Conservation (phyloP, 2,888 invertebrate genomes). For the Invenusta paracnida region DNA sequence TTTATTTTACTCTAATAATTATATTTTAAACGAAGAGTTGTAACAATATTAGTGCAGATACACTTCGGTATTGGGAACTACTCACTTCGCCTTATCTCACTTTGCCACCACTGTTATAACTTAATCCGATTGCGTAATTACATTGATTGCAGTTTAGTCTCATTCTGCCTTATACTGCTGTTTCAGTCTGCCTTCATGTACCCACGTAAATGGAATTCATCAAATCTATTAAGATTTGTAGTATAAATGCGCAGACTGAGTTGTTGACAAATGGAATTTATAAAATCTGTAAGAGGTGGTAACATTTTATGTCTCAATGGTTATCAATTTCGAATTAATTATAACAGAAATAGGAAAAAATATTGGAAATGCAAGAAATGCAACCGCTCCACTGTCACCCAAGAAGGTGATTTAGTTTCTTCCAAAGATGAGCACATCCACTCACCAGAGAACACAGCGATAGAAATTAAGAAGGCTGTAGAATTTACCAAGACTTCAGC, state of each 20-base stretch:
- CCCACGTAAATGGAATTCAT: neutral
- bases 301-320: neutral
- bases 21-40: too few species aligned
- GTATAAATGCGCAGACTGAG: neutral
- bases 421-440: neutral
- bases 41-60: too few species aligned
- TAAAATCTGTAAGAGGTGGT: neutral
- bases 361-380: neutral
- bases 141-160: neutral
- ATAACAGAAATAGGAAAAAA: neutral
- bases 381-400: neutral
- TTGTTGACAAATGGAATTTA: neutral
- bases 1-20: too few species aligned
- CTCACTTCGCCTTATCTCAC: neutral
- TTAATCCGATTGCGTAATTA: neutral
- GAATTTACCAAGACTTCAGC: neutral
- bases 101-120: neutral
- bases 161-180: neutral
- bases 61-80: too few species aligned
- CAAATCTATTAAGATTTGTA: neutral
- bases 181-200: neutral
- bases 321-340: neutral
- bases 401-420: constrained; percentile 22
- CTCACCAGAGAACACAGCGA: neutral
- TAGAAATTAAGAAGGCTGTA: neutral